Base-by-base conservation (phyloP, 2,888 invertebrate genomes). In the Linnaemya tessellans region DNA sequence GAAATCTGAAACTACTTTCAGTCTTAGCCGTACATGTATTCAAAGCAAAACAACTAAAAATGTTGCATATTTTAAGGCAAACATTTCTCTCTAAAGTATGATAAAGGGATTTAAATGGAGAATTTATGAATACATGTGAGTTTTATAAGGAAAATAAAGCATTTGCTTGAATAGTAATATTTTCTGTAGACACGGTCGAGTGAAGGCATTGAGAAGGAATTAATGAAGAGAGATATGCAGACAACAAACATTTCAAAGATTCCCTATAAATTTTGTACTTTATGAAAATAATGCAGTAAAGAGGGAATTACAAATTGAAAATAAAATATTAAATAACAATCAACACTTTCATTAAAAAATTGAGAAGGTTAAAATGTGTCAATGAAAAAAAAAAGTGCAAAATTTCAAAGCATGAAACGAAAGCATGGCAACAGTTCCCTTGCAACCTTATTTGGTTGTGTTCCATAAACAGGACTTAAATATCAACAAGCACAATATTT, bases 51-150 rank as follows among this genome's bases (percentile, higher is more conserved):
- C 3, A 49, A 20, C 11, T 3, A 68, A 38, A 35, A 13, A 18
- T 51, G 11, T 51, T 51, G 68, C 68, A 68, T 68, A 68, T 68
- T 51, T 51, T 38, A 38, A 35, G 58, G 58, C 30, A 25, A 25
- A 1, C 25, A n/a, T 46, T 65, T 25, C 8, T 25, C 8, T 65
- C 13, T 43, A 1, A 15, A 46, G 15, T 9, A 43, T 22, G 5
- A 51, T 20, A 51, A 51, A 20, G 10, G 7, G 20, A 20, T 20
- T 51, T 9, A 18, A 51, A 51, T 1, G 15, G 20, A 51, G 0
- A 51, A 54, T 22, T 22, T 22, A 11, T 22, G 22, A 22, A 22
- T 22, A 22, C 54, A 54, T 22, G 22, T 22, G 22, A 11, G 22
- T 22, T 22, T 54, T 20, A 22, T 1, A 13, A 51, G 22, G 22